Evolutionary conservation across 2,113 vertebrate species (phyloP).

Genomic region (Caloenas nicobarica): DNA sequence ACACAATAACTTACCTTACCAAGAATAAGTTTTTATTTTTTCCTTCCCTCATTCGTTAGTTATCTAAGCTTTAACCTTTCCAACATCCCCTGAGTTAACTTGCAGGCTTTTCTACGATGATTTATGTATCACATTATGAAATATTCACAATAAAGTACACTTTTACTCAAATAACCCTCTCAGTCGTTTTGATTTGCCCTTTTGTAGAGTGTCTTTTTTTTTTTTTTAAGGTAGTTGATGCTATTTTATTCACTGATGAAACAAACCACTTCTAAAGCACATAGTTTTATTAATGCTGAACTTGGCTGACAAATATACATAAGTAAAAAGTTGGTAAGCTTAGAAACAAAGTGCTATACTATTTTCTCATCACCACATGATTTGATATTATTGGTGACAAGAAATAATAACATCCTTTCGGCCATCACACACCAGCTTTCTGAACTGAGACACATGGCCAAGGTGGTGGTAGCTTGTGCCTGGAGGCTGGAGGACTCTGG

Average conservation of each 20-base stretch:
- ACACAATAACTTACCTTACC: neutral
- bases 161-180: constrained; percentile 31
- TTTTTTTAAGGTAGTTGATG: neutral
- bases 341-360: neutral
- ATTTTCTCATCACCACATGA: neutral
- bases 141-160: constrained; percentile 58
- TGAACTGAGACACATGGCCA: neutral
- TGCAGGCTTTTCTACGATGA: constrained; percentile 62
- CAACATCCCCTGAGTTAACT: constrained; percentile 50
- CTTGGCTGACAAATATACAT: neutral
- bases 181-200: constrained; percentile 33
- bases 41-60: constrained; percentile 61
- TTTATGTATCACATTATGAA: constrained; percentile 71
- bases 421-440: neutral
- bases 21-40: neutral
- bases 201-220: neutral
- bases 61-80: constrained; percentile 69
- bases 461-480: neutral
- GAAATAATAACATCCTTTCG: neutral
- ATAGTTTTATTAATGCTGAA: neutral
- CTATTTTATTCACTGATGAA: neutral
- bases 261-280: neutral
- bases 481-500: neutral
- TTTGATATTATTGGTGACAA: neutral
- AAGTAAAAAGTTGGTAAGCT: neutral